Evolutionary conservation across 2,888 invertebrate species (phyloP).

Genomic region (Synergus laeviventris): DNA sequence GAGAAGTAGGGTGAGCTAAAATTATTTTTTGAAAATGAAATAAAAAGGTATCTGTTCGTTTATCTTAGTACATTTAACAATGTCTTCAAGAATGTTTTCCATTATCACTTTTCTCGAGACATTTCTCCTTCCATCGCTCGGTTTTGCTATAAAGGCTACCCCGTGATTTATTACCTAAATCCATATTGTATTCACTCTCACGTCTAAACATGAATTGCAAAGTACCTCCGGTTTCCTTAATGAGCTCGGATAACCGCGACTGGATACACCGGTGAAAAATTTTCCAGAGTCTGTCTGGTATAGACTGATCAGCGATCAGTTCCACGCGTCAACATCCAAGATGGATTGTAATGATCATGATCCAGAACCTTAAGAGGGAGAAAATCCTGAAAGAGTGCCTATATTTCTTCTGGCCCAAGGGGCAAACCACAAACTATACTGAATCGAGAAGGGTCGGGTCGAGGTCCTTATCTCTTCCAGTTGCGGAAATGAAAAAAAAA

Average conservation of each 20-base stretch:
- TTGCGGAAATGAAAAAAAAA: conserved; percentile 24
- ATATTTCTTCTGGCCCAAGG: conserved; percentile 12
- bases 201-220: conserved; percentile 38
- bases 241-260: conserved; percentile 22
- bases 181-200: conserved; percentile 37
- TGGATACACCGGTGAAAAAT: conserved; percentile 19
- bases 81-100: not conserved
- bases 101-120: conserved; percentile 5
- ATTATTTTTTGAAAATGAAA: not conserved
- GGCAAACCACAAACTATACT: conserved; percentile 13
- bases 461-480: conserved; percentile 26
- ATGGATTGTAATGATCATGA: conserved; percentile 27
- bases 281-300: conserved; percentile 3
- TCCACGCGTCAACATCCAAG: conserved; percentile 13
- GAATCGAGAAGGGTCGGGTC: conserved; percentile 14
- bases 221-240: conserved; percentile 26
- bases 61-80: not conserved
- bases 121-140: not conserved
- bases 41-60: not conserved
- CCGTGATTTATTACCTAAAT: conserved; percentile 33
- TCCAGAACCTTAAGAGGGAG: not conserved
- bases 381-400: conserved; percentile 5
- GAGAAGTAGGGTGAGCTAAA: not conserved
- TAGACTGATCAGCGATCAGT: conserved; percentile 6
- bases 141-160: not conserved